phyloP scores from a whole-genome alignment of 2,888 invertebrate genomes.

The Aromia moschata region DNA sequence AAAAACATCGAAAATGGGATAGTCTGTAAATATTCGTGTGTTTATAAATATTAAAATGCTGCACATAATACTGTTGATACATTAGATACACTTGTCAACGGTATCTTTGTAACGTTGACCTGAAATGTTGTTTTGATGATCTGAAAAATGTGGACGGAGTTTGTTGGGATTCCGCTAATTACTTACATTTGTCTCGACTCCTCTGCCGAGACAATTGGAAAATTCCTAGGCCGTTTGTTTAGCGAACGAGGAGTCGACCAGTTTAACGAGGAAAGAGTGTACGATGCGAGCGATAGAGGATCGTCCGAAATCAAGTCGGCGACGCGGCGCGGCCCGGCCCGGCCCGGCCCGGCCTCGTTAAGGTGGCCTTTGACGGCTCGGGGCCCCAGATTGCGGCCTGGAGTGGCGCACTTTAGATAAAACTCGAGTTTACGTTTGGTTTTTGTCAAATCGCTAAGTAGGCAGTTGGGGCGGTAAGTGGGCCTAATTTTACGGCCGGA shows the following conservation, averaged over 20 bases:
- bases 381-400: slow-evolving; percentile 40
- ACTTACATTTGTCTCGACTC: too few relatives aligned
- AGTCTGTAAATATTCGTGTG: too few relatives aligned
- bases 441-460: slow-evolving; percentile 55
- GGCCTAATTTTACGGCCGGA: slow-evolving; percentile 21
- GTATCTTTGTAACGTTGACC: too few relatives aligned
- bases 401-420: slow-evolving; percentile 54
- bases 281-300: slow-evolving; percentile 38
- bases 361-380: slow-evolving; percentile 46
- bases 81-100: too few relatives aligned
- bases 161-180: too few relatives aligned
- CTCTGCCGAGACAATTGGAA: too few relatives aligned
- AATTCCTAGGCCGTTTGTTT: slow-evolving; percentile 3
- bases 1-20: too few relatives aligned
- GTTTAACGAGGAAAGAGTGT: slow-evolving; percentile 29
- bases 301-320: slow-evolving; percentile 28
- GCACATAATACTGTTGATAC: too few relatives aligned
- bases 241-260: slow-evolving; percentile 10
- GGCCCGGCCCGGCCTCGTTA: slow-evolving; percentile 43
- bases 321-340: too few relatives aligned
- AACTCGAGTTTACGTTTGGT: slow-evolving; percentile 49
- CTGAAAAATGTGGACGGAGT: too few relatives aligned
- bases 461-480: slow-evolving; percentile 37
- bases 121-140: too few relatives aligned
- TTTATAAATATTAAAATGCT: too few relatives aligned